Conservation (phyloP, 2,888 invertebrate species). For the Ecdyonurus torrentis region DNA sequence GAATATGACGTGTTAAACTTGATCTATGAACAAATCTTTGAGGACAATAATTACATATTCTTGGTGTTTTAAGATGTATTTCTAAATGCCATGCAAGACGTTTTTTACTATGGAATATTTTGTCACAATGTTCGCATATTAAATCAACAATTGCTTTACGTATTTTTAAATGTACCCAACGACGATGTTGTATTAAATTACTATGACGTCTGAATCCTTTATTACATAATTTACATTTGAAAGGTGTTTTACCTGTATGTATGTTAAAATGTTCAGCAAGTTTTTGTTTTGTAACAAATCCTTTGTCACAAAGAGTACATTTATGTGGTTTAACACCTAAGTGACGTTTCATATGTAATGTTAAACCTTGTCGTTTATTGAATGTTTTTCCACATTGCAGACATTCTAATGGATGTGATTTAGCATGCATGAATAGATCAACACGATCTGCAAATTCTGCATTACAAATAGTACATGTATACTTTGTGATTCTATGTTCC, state of each 20-base stretch:
- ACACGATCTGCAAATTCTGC: slow-evolving; percentile 42
- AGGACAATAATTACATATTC: slow-evolving; percentile 68
- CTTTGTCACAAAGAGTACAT: slow-evolving; percentile 65
- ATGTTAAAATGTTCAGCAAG: slow-evolving; percentile 64
- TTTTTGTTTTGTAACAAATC: slow-evolving; percentile 67
- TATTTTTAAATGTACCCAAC: slow-evolving; percentile 26
- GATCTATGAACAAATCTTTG: slow-evolving; percentile 75
- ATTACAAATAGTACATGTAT: background rate
- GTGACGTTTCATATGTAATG: slow-evolving; percentile 64
- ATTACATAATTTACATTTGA: slow-evolving; percentile 64
- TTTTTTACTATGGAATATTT: slow-evolving; percentile 54
- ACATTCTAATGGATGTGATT: slow-evolving; percentile 59
- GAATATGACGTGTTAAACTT: slow-evolving; percentile 67
- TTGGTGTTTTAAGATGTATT: slow-evolving; percentile 65
- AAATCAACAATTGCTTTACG: background rate
- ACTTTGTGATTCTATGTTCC: background rate
- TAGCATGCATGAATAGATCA: background rate
- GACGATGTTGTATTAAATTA: slow-evolving; percentile 69
- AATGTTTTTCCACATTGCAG: slow-evolving; percentile 66
- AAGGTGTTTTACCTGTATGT: slow-evolving; percentile 64
- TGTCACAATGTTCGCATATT: slow-evolving; percentile 14
- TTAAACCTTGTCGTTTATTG: slow-evolving; percentile 52
- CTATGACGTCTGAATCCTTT: slow-evolving; percentile 68
- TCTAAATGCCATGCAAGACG: slow-evolving; percentile 67
- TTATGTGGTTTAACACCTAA: slow-evolving; percentile 57